Conservation (phyloP, 2,113 vertebrate species). For the zebrafish (Danio rerio) region DNA sequence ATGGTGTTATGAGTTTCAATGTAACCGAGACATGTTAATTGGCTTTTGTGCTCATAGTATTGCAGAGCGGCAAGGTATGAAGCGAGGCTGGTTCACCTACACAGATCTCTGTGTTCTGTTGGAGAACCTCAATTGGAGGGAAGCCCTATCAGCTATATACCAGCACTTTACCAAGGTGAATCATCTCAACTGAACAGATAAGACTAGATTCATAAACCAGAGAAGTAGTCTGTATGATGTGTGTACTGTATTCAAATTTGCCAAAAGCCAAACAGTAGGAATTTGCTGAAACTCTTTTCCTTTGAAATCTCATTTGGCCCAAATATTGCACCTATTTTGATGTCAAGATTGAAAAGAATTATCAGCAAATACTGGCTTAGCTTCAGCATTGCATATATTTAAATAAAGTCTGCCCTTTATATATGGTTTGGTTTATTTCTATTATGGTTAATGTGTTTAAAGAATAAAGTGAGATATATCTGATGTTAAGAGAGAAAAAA, state of each 20-base stretch:
- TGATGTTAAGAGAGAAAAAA: too few relatives aligned
- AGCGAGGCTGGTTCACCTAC: constrained; percentile 97
- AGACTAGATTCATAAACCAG: neutral
- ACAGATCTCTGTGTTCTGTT: constrained; percentile 94
- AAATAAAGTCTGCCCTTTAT: too few relatives aligned
- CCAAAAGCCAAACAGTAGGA: neutral
- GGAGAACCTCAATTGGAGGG: constrained; percentile 89
- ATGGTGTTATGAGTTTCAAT: neutral
- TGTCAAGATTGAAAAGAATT: neutral
- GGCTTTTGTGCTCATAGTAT: constrained; percentile 75
- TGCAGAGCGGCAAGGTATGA: constrained; percentile 88
- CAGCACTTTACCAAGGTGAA: constrained; percentile 90
- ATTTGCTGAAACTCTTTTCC: too few relatives aligned
- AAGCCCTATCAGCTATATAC: constrained; percentile 84
- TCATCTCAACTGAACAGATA: neutral
- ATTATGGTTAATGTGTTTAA: too few relatives aligned
- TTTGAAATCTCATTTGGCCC: neutral
- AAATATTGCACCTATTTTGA: neutral
- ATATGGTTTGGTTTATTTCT: too few relatives aligned
- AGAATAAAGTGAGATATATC: too few relatives aligned
- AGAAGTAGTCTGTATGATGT: neutral
- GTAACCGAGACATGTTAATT: neutral
- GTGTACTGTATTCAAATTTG: neutral
- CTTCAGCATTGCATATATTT: too few relatives aligned
- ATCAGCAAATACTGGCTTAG: neutral